Percentiles rank a stretch among this genome's conserved stretches.
Evolutionary conservation across 2,113 vertebrate species (phyloP).

Genomic region (Aramus guarauna): DNA sequence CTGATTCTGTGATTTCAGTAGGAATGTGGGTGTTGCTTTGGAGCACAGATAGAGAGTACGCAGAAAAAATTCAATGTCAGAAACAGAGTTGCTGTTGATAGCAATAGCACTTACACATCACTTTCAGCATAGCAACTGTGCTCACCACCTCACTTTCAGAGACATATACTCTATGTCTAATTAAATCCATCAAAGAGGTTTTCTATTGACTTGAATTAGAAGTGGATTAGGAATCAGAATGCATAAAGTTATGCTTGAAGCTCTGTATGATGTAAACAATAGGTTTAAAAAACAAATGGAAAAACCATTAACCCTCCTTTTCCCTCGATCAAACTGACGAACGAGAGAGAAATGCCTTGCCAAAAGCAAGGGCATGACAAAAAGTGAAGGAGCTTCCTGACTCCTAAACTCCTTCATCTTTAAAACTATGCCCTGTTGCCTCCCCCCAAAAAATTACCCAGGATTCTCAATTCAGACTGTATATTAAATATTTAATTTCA

Average conservation of each 20-base stretch:
- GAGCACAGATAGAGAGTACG: not conserved
- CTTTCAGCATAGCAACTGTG: not conserved
- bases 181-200: not conserved
- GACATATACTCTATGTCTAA: not conserved
- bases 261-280: not conserved
- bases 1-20: not conserved
- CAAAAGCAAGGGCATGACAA: not conserved
- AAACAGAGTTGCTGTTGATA: not conserved
- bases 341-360: not conserved
- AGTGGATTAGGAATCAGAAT: not conserved
- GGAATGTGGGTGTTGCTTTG: not conserved
- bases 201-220: not conserved
- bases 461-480: not conserved
- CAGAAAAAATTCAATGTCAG: not conserved
- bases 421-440: not conserved
- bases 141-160: not conserved
- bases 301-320: not conserved
- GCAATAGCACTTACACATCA: not conserved
- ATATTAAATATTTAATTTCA: not conserved
- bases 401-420: not conserved
- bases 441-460: not conserved
- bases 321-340: not conserved
- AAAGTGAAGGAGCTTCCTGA: not conserved
- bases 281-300: not conserved
- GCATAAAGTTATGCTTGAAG: not conserved